Evolutionary conservation across 2,113 vertebrate species (phyloP).

Genomic region (Strix uralensis): DNA sequence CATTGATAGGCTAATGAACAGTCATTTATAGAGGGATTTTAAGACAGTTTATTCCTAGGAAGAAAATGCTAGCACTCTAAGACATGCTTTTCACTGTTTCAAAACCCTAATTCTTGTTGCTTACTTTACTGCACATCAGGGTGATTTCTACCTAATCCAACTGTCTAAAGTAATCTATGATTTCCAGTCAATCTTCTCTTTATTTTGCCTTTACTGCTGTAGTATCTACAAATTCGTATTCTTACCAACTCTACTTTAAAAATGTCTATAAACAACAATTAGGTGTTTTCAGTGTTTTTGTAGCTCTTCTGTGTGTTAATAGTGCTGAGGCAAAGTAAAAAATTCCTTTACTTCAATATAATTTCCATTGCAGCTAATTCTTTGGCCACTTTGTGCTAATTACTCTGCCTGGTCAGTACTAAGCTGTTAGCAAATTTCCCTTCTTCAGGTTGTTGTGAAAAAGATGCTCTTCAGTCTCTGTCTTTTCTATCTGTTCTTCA

Average conservation of each 20-base stretch:
- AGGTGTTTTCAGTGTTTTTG: background rate
- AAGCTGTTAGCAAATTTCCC: background rate
- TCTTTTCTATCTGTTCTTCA: background rate
- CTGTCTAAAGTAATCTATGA: slow-evolving; percentile 22
- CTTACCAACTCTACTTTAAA: slow-evolving; percentile 3
- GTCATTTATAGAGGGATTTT: slow-evolving; percentile 65
- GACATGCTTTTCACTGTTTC: background rate
- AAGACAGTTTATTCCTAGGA: slow-evolving; percentile 60
- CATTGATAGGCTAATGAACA: slow-evolving; percentile 70
- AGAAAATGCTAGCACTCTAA: slow-evolving; percentile 49
- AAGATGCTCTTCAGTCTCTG: background rate
- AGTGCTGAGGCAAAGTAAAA: background rate
- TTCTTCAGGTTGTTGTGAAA: background rate
- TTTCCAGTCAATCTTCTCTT: slow-evolving; percentile 26
- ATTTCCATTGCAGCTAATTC: background rate
- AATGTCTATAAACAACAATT: slow-evolving; percentile 4
- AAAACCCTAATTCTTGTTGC: slow-evolving; percentile 24
- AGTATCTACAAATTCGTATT: background rate
- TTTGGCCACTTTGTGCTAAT: background rate
- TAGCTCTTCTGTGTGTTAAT: background rate
- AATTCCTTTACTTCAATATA: background rate
- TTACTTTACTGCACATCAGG: slow-evolving; percentile 44
- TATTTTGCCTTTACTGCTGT: slow-evolving; percentile 10
- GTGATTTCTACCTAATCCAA: slow-evolving; percentile 54
- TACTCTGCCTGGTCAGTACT: background rate